These are phyloP conservation scores for Rhodinocichla rosea DNA, from an alignment of 2,113 vertebrate genomes.

Conservation along the genomic window DNA sequence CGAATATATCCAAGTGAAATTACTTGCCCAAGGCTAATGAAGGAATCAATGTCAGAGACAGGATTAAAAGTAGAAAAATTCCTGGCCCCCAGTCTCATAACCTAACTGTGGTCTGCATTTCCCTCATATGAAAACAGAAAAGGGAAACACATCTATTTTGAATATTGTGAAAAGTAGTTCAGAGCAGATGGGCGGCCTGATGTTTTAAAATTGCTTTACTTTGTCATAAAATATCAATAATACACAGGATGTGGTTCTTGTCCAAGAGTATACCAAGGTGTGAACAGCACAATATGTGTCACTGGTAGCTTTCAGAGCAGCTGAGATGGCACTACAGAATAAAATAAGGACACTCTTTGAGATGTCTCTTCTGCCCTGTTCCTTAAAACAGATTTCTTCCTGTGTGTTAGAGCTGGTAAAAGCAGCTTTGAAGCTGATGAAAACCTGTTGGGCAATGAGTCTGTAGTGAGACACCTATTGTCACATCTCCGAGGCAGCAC, in stretches of 20 bases:
- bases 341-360: conserved; percentile 12
- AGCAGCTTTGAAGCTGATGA: conserved; percentile 6
- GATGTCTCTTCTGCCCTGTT: neutral
- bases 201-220: conserved; percentile 55
- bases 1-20: conserved; percentile 67
- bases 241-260: conserved; percentile 42
- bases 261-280: conserved; percentile 4
- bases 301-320: conserved; percentile 1
- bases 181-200: conserved; percentile 40
- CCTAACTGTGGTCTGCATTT: conserved; percentile 42
- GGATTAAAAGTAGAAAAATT: conserved; percentile 69
- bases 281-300: conserved; percentile 22
- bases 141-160: conserved; percentile 60
- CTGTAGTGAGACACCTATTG: neutral
- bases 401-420: neutral
- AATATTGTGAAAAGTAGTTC: conserved; percentile 53
- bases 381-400: neutral
- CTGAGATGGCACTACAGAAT: neutral
- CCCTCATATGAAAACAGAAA: conserved; percentile 50
- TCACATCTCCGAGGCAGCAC: neutral
- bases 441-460: conserved; percentile 4
- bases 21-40: conserved; percentile 70
- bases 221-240: conserved; percentile 57
- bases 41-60: conserved; percentile 64
- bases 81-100: conserved; percentile 61